phyloP scores from a whole-genome alignment of 2,797 vertebrate species.

The Macrochelys suwanniensis region DNA sequence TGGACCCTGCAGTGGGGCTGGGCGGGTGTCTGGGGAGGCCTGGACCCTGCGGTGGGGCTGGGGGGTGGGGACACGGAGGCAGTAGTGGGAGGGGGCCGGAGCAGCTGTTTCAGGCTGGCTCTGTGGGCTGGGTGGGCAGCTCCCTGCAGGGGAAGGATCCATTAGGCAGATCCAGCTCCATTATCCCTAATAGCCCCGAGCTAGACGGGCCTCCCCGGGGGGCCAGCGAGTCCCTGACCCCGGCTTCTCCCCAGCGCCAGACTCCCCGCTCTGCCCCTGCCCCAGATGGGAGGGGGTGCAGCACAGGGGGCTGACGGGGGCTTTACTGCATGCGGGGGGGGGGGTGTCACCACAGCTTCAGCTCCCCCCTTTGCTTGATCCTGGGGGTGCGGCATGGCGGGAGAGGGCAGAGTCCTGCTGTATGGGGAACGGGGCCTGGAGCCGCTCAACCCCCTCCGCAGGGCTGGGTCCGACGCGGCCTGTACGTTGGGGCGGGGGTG shows the following conservation, averaged over 20 bases:
- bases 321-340: not conserved
- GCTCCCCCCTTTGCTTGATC: no score
- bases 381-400: no score
- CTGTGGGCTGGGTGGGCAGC: not conserved
- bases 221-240: not conserved
- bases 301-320: not conserved
- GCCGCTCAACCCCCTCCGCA: no score
- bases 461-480: no score
- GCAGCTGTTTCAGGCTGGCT: not conserved
- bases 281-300: not conserved
- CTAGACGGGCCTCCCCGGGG: no score
- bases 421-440: no score
- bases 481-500: fast-evolving
- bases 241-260: not conserved
- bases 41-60: no score
- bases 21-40: no score
- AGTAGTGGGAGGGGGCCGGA: not conserved
- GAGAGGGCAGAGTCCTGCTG: no score
- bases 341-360: no score
- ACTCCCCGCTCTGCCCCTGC: not conserved
- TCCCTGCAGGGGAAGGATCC: not conserved
- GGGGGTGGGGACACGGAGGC: not conserved
- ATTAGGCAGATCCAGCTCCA: not conserved
- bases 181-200: not conserved
- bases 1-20: no score